Percentiles rank a stretch among this genome's conserved stretches.
These are phyloP conservation scores for Aleadryas rufinucha DNA, from an alignment of 2,113 vertebrate species.

Conservation along the genomic window DNA sequence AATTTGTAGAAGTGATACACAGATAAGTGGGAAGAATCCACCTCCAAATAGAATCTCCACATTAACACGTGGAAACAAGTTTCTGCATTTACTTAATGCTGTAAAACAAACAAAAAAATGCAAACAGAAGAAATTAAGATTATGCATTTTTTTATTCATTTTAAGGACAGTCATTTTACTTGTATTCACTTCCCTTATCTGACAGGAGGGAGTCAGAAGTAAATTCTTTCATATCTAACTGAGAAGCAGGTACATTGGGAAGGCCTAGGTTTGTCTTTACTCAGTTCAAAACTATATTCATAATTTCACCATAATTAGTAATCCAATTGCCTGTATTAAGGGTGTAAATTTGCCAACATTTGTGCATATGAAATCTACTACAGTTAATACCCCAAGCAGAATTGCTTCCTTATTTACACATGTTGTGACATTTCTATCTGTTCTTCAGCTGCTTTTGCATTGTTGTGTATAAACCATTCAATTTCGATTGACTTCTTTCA, in stretches of 20 bases:
- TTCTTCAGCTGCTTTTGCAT: background rate
- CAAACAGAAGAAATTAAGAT: background rate
- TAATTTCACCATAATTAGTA: background rate
- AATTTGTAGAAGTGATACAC: background rate
- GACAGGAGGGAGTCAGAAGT: background rate
- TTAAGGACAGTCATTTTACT: background rate
- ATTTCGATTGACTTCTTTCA: background rate
- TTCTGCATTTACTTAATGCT: background rate
- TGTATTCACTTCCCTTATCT: background rate
- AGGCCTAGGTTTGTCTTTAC: background rate
- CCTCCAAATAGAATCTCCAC: background rate
- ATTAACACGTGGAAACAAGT: background rate
- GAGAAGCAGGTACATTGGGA: background rate
- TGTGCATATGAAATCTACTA: background rate
- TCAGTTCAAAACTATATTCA: background rate
- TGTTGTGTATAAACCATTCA: background rate
- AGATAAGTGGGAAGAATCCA: background rate
- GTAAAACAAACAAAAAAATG: background rate
- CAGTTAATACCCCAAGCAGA: fast-evolving
- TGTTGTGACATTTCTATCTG: background rate
- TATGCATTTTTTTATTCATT: background rate
- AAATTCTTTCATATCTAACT: background rate
- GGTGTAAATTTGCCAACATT: background rate
- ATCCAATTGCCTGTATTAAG: background rate
- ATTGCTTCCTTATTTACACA: background rate